phyloP scores from a whole-genome alignment of 2,797 vertebrate species.

The Acropternis orthonyx region DNA sequence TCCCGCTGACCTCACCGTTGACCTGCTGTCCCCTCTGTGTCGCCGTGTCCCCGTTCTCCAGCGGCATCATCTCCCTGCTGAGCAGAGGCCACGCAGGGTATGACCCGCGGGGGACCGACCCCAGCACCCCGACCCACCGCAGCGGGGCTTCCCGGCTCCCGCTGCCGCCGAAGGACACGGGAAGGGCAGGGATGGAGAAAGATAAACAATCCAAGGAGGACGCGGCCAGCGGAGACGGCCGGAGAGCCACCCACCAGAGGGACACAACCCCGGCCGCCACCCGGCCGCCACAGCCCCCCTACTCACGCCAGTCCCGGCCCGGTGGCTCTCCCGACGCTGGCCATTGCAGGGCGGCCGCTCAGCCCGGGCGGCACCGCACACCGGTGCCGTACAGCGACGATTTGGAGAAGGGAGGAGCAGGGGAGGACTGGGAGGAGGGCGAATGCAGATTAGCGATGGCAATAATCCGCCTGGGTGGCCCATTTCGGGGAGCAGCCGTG shows the following conservation, averaged over 20 bases:
- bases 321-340: neutral
- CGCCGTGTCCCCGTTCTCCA: neutral
- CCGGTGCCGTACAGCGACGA: neutral
- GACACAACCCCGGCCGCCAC: neutral
- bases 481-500: neutral
- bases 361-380: neutral
- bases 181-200: conserved; percentile 11
- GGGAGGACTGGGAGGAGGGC: neutral
- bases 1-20: neutral
- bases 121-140: neutral
- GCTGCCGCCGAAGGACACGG: conserved; percentile 14
- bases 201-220: neutral
- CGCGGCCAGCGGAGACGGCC: neutral
- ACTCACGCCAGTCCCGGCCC: neutral
- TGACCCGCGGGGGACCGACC: neutral
- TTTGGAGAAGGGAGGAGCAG: conserved; percentile 40
- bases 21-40: neutral
- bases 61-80: neutral
- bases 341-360: accelerated
- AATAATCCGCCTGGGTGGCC: neutral
- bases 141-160: neutral
- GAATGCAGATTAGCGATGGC: conserved; percentile 26
- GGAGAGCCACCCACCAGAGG: neutral
- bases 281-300: neutral
- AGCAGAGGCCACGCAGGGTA: neutral